Evolutionary conservation across 2,888 invertebrate species (phyloP).

Genomic region (Papilio protenor): DNA sequence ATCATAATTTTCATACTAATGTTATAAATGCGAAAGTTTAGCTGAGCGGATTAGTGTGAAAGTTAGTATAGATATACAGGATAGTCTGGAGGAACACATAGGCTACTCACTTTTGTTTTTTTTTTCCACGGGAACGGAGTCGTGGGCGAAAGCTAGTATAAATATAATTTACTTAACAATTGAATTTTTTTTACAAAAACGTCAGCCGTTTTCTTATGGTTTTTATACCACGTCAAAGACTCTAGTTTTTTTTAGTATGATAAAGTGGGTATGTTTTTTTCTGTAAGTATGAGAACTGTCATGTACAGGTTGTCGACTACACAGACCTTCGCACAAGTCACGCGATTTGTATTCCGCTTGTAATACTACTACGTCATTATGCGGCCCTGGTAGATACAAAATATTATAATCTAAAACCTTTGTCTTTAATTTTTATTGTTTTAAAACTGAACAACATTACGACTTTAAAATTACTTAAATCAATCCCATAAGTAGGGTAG

Average conservation of each 20-base stretch:
- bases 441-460: background rate
- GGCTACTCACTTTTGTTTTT: too few relatives aligned
- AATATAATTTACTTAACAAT: too few relatives aligned
- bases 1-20: too few relatives aligned
- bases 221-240: background rate
- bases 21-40: too few relatives aligned
- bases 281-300: conserved; percentile 52
- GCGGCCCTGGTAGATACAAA: background rate
- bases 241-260: conserved; percentile 14
- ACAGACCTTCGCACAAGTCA: conserved; percentile 53
- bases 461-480: too few relatives aligned
- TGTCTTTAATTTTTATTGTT: background rate
- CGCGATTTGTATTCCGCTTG: conserved; percentile 45
- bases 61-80: too few relatives aligned
- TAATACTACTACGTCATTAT: conserved; percentile 5
- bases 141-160: too few relatives aligned
- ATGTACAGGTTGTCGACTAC: conserved; percentile 63
- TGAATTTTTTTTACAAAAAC: background rate
- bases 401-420: background rate
- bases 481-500: too few relatives aligned
- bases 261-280: conserved; percentile 41
- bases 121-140: too few relatives aligned
- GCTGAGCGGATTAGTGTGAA: too few relatives aligned
- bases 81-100: too few relatives aligned
- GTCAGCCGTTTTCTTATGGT: background rate